These are phyloP conservation scores for Porites australiensis DNA, from an alignment of 64 coral and sea anemone species.

Conservation along the genomic window DNA sequence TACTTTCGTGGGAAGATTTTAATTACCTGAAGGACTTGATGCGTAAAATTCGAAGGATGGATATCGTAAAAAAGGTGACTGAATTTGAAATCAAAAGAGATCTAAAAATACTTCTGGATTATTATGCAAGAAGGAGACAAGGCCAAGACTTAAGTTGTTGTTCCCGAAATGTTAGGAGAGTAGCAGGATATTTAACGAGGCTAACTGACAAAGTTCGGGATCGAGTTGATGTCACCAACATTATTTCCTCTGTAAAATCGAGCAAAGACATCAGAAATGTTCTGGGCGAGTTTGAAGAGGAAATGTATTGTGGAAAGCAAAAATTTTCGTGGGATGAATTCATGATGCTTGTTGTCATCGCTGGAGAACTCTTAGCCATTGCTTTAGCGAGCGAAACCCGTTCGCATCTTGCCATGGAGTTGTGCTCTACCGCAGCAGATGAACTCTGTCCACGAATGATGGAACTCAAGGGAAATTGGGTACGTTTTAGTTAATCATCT, in stretches of 20 bases:
- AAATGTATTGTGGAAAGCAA: background rate
- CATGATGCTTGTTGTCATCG: background rate
- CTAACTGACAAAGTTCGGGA: background rate
- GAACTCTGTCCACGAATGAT: slow-evolving; percentile 2
- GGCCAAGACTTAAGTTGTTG: background rate
- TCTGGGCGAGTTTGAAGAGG: background rate
- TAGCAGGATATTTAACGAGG: background rate
- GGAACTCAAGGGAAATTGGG: slow-evolving; percentile 27
- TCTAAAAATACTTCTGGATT: slow-evolving; percentile 20
- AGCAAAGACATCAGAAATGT: background rate
- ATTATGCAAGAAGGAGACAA: background rate
- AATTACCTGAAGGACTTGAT: slow-evolving; percentile 1
- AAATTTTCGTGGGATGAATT: slow-evolving; percentile 39
- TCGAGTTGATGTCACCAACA: background rate
- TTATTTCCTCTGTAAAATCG: background rate
- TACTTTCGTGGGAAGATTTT: slow-evolving; percentile 20
- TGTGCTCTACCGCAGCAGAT: slow-evolving; percentile 14
- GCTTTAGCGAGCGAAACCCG: background rate
- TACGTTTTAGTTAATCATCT: background rate
- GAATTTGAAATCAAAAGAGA: slow-evolving; percentile 13
- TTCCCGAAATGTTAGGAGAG: background rate
- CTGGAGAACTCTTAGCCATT: background rate
- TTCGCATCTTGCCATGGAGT: background rate
- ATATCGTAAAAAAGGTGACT: background rate
- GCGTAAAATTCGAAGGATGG: background rate